Evolutionary conservation across 2,113 vertebrate genomes (phyloP), one percentile per base, ranked within the genome.

Genomic region (Ageneiosus marmoratus): DNA sequence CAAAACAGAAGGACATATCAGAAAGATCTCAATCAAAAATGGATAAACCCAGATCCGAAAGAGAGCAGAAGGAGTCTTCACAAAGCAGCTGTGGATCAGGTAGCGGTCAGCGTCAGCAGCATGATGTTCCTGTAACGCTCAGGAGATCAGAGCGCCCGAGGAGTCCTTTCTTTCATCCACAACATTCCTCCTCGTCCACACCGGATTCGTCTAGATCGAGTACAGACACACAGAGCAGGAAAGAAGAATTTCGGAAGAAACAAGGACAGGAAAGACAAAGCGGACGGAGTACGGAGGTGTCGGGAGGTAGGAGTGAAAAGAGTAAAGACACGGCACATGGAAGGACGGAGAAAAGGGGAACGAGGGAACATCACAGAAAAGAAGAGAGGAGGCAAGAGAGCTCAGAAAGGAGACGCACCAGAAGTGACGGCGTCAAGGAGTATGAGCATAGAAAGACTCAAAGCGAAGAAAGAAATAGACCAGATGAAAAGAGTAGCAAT

Each of bases 51-150:
- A 75, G 84, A 32, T 82, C 79, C 58, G 88, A 92, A 86, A 95
- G 91, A 87, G 91, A 92, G 34, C 78, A 90, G 48, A 94, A 90
- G 89, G 87, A 88, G 22, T 76, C 88, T 1, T 89, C 88, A 55
- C 94, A 92, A 91, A 85, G 92, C 73, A 93, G 94, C n/a, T 85
- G 84, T 56, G 90, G 90, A 81, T 89, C 92, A 51, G 53, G 1
- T 76, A 88, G 88, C 91, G 84, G 86, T 88, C 79, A 92, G 88
- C 87, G 80, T 77, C 76, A 62, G 3, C 34, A 93, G 90, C 65
- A 48, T 3, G 41, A 58, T 58, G 85, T 90, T 46, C 88, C 87
- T 12, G 92, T 94, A 13, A 86, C 90, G 0, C 84, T 88, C 85
- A 91, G 89, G 85, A 93, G 91, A 82, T 90, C 89, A 79, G 92